Percentiles rank a stretch among this genome's conserved stretches.
Evolutionary conservation across 2,797 vertebrate genomes (phyloP).

Genomic region (Sparidentex hasta): DNA sequence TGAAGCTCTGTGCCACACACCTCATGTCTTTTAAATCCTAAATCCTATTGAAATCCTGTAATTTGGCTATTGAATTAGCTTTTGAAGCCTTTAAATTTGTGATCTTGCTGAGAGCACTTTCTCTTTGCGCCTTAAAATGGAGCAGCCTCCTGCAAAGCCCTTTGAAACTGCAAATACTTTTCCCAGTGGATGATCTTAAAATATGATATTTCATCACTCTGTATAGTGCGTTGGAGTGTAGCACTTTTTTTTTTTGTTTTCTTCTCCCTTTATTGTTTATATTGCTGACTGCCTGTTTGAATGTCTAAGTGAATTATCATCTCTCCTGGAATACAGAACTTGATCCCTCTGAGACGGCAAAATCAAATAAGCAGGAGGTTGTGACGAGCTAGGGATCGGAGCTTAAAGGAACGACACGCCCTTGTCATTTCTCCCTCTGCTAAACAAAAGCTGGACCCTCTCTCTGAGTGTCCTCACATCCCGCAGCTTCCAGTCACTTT

Average conservation of each 20-base stretch:
- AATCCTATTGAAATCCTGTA: background rate
- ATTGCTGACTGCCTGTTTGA: slow-evolving; percentile 1
- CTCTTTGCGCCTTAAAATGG: slow-evolving; percentile 20
- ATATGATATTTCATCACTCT: slow-evolving; percentile 11
- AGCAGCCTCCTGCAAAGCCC: slow-evolving; percentile 4
- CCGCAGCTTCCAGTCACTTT: slow-evolving; percentile 26
- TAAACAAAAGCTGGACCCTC: slow-evolving; percentile 17
- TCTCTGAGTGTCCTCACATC: slow-evolving; percentile 41
- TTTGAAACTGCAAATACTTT: slow-evolving; percentile 24
- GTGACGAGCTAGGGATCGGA: background rate
- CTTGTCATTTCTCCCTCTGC: slow-evolving; percentile 21
- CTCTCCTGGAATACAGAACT: slow-evolving; percentile 22
- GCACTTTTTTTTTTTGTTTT: slow-evolving; percentile 3
- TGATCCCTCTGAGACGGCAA: slow-evolving; percentile 2
- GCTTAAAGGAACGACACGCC: background rate
- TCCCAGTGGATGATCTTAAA: slow-evolving; percentile 14
- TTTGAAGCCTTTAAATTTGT: slow-evolving; percentile 13
- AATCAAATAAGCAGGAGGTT: slow-evolving; percentile 14
- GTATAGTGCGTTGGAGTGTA: background rate
- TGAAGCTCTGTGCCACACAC: slow-evolving; percentile 11
- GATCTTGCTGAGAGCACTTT: slow-evolving; percentile 2
- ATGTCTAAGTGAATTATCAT: slow-evolving; percentile 9
- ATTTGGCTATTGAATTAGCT: slow-evolving; percentile 15
- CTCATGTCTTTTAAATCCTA: slow-evolving; percentile 20
- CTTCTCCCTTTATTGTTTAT: background rate